Conservation (phyloP, 2,888 invertebrate genomes). For the Trichogramma dendrolimi region DNA sequence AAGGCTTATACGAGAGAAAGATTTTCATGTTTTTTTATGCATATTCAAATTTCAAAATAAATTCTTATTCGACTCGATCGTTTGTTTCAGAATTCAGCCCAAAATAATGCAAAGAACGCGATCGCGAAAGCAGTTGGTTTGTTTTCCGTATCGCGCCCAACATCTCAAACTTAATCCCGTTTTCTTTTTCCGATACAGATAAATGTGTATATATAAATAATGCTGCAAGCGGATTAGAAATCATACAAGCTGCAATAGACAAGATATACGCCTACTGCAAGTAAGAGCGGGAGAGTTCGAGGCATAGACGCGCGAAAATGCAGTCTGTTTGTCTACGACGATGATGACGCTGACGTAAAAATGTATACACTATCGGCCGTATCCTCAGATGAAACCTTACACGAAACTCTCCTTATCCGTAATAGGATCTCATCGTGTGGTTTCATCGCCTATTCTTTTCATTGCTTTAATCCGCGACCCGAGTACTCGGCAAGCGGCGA, state of each 20-base stretch:
- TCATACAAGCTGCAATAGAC: slow-evolving; percentile 49
- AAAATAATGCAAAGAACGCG: background rate
- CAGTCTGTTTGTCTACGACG: background rate
- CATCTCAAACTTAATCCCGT: slow-evolving; percentile 48
- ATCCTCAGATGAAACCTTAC: slow-evolving; percentile 52
- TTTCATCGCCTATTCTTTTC: slow-evolving; percentile 50
- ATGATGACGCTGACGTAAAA: background rate
- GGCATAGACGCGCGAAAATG: slow-evolving; percentile 30
- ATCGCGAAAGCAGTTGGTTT: background rate
- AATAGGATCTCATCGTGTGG: slow-evolving; percentile 52
- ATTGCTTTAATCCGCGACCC: slow-evolving; percentile 38
- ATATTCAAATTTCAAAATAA: slow-evolving; percentile 8
- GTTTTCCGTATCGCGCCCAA: slow-evolving; percentile 20
- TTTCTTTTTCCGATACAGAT: slow-evolving; percentile 42
- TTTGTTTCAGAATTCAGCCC: slow-evolving; percentile 16
- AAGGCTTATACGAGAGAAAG: slow-evolving; percentile 59
- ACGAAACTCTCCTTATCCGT: slow-evolving; percentile 46
- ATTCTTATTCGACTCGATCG: slow-evolving; percentile 10
- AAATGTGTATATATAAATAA: no score
- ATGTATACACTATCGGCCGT: slow-evolving; percentile 48
- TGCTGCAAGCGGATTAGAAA: slow-evolving; percentile 49
- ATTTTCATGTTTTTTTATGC: slow-evolving; percentile 16
- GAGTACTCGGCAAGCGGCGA: background rate
- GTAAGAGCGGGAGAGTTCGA: slow-evolving; percentile 28
- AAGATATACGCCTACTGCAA: slow-evolving; percentile 31